These are phyloP conservation scores for Glaucidium brasilianum DNA, from an alignment of 2,113 vertebrate genomes.

Conservation along the genomic window DNA sequence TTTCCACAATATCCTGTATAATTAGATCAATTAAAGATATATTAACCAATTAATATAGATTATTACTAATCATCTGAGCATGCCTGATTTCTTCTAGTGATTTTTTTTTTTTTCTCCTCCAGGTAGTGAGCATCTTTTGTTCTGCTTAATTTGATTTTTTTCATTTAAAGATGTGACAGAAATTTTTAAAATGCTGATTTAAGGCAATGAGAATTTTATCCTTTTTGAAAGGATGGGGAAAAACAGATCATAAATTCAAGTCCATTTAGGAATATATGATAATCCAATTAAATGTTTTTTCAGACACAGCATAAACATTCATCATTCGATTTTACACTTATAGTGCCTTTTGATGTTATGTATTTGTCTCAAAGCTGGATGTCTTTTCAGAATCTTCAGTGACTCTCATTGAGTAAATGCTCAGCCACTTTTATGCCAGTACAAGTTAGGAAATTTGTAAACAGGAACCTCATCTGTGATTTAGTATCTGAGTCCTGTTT, in stretches of 20 bases:
- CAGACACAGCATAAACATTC: neutral
- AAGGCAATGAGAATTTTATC: neutral
- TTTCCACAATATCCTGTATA: neutral
- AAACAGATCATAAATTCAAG: neutral
- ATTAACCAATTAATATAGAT: neutral
- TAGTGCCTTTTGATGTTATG: neutral
- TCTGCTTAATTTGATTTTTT: neutral
- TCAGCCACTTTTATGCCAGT: accelerated
- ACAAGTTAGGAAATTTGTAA: neutral
- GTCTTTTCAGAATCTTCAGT: neutral
- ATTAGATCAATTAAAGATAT: neutral
- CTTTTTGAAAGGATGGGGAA: neutral
- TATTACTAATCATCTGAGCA: neutral
- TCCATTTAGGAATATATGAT: neutral
- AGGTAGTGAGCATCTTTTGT: neutral
- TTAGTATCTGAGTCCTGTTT: neutral
- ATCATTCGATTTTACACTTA: neutral
- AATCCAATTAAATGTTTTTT: neutral
- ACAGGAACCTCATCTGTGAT: neutral
- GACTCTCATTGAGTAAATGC: neutral
- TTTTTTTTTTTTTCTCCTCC: neutral
- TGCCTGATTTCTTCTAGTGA: neutral
- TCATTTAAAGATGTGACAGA: neutral
- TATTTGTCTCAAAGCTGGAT: neutral
- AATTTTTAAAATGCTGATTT: neutral